Conservation (phyloP, 2,113 vertebrate species). For the Gopherus evgoodei region DNA sequence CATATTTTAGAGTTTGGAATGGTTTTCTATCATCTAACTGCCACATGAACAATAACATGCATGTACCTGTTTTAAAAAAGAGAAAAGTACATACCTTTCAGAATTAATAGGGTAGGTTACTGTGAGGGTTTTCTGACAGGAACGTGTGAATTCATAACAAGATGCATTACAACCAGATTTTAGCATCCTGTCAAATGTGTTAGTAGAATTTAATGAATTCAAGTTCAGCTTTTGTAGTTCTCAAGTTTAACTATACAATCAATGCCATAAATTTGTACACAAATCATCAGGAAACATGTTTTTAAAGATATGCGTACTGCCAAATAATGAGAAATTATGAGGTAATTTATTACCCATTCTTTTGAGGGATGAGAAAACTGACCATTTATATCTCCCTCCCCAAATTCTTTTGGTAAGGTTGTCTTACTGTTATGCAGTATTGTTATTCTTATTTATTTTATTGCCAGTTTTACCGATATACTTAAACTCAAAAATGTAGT, state of each 20-base stretch:
- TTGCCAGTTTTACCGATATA: neutral
- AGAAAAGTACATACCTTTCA: neutral
- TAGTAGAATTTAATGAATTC: constrained; percentile 68
- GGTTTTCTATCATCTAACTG: neutral
- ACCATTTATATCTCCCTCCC: neutral
- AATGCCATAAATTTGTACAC: too few relatives aligned
- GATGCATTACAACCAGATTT: constrained; percentile 40
- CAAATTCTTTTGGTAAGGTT: neutral
- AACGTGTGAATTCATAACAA: constrained; percentile 72
- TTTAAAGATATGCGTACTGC: constrained; percentile 13
- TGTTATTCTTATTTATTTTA: neutral
- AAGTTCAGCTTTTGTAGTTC: constrained; percentile 19
- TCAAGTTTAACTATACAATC: neutral
- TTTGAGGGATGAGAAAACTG: neutral
- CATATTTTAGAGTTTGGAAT: neutral
- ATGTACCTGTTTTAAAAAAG: neutral
- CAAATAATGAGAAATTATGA: constrained; percentile 5
- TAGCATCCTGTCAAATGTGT: constrained; percentile 66
- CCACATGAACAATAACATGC: neutral
- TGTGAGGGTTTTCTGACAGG: constrained; percentile 35
- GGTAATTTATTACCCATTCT: constrained; percentile 27
- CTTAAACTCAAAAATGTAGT: constrained; percentile 10
- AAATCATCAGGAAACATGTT: neutral
- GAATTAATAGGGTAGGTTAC: neutral
- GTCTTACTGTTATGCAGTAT: neutral